Percentiles rank a stretch among this genome's conserved stretches.
These are phyloP conservation scores for Dryoscopus gambensis DNA, from an alignment of 2,113 vertebrate genomes.

Conservation along the genomic window DNA sequence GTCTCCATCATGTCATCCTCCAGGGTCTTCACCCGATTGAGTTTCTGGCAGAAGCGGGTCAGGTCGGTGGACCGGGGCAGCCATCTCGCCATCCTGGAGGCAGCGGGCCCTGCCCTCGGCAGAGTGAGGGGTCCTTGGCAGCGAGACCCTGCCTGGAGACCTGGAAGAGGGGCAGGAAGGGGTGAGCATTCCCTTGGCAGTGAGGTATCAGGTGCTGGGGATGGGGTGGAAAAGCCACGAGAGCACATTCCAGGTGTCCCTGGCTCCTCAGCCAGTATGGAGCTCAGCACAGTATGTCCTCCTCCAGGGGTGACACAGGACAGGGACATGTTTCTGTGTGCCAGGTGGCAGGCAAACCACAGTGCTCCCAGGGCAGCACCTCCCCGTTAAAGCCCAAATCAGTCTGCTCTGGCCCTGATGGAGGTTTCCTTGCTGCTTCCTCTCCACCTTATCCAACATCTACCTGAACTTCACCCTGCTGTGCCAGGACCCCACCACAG, in stretches of 20 bases:
- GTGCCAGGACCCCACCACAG: not conserved
- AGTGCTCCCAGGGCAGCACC: not conserved
- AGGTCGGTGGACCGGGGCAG: conserved; percentile 73
- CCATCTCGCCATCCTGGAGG: conserved; percentile 77
- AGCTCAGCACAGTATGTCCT: not conserved
- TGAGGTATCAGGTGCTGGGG: not conserved
- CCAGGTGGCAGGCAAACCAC: not conserved
- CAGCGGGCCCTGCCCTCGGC: fast-evolving
- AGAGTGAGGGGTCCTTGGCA: not conserved
- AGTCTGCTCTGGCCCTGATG: not conserved
- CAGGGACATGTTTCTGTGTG: not conserved
- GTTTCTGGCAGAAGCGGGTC: conserved; percentile 84
- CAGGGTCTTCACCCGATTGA: conserved; percentile 90
- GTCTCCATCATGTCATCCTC: conserved; percentile 91
- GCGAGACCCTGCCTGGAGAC: not conserved
- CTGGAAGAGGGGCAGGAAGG: not conserved
- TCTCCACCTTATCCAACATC: not conserved
- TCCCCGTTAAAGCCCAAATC: not conserved
- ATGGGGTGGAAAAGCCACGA: not conserved
- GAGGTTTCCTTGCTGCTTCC: not conserved
- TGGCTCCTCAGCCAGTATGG: not conserved
- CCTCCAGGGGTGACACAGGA: not conserved
- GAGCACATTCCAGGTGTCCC: not conserved
- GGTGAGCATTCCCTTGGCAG: not conserved
- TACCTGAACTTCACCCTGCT: not conserved